Base-by-base conservation (phyloP, 2,797 vertebrate genomes). In the Bovichtus variegatus region DNA sequence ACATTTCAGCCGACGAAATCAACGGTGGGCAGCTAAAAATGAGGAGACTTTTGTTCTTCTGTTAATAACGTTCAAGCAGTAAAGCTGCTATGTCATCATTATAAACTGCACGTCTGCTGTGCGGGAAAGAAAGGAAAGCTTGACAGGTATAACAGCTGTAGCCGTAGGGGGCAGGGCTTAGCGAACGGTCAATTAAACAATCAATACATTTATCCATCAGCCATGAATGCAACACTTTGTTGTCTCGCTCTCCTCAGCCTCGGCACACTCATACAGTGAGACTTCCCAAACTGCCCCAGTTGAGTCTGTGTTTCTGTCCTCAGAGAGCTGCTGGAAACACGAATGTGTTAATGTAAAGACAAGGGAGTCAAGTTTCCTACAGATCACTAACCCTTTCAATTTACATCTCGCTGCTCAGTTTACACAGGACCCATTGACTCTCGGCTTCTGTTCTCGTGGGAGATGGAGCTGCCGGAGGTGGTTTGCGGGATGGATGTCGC, bases 311-410 rank as follows among this genome's bases (percentile, higher is more conserved):
- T 69, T 66, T 80, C 41, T 40, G 40, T 78, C 61, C 79, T 55
- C 73, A 3, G 80, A 71, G 67, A 83, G 60, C 57, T 55, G 51
- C 62, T 71, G 64, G 60, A 82, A 83, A 67, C 82, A 63, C 83
- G 86, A 71, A 46, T 18, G 40, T 82, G 71, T 87, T 82, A 79
- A 86, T 75, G 80, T 81, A 81, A 80, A 51, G 23, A 68, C 49
- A 9, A 47, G 68, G 53, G 89, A 85, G 66, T 93, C 85, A 21
- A 36, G 80, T 92, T 93, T 86, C 87, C 90, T 84, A 53, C 76
- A 82, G 86, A 88, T 90, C 87, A 80, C 83, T 85, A 89, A 86
- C 78, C 75, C 87, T 91, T 93, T 91, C 86, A 92, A 88, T 91
- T 91, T 78, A 76, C 84, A 90, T 89, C 73, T 71, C 10, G 44